Evolutionary conservation across 2,888 invertebrate species (phyloP).

Genomic region (Erannis defoliaria): DNA sequence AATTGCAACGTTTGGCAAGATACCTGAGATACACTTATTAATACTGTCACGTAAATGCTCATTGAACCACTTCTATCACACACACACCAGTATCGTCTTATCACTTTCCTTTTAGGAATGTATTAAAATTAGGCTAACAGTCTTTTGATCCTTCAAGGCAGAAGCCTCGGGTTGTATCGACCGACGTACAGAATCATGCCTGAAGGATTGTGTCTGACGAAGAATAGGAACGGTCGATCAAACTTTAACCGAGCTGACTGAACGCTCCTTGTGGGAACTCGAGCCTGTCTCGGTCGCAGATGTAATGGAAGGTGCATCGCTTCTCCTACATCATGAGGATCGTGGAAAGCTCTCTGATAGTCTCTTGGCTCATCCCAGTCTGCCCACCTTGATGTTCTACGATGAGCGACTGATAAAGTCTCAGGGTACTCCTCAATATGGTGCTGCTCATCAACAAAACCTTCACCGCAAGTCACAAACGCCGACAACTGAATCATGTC

Average conservation of each 20-base stretch:
- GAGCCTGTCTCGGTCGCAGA: slow-evolving; percentile 90
- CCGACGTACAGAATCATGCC: slow-evolving; percentile 96
- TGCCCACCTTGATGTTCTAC: slow-evolving; percentile 80
- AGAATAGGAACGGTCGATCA: slow-evolving; percentile 95
- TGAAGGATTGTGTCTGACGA: slow-evolving; percentile 96
- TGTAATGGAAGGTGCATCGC: slow-evolving; percentile 88
- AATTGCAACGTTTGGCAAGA: slow-evolving; percentile 49
- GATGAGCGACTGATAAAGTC: slow-evolving; percentile 77
- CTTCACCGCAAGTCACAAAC: slow-evolving; percentile 94
- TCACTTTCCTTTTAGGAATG: slow-evolving; percentile 82
- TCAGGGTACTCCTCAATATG: slow-evolving; percentile 94
- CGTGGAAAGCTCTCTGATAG: slow-evolving; percentile 90
- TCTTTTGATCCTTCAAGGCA: slow-evolving; percentile 88
- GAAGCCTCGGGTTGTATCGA: slow-evolving; percentile 93
- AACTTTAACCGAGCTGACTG: slow-evolving; percentile 91
- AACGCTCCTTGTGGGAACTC: slow-evolving; percentile 89
- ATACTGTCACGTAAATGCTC: slow-evolving; percentile 85
- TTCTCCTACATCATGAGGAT: slow-evolving; percentile 85
- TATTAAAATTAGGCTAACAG: slow-evolving; percentile 79
- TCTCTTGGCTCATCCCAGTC: slow-evolving; percentile 87
- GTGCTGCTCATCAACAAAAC: slow-evolving; percentile 90
- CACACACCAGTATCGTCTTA: slow-evolving; percentile 77
- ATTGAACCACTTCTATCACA: slow-evolving; percentile 75
- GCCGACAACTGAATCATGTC: slow-evolving; percentile 94
- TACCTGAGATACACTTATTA: slow-evolving; percentile 73